Evolutionary conservation across 2,113 vertebrate genomes (phyloP).

Genomic region (Tupaia chinensis): DNA sequence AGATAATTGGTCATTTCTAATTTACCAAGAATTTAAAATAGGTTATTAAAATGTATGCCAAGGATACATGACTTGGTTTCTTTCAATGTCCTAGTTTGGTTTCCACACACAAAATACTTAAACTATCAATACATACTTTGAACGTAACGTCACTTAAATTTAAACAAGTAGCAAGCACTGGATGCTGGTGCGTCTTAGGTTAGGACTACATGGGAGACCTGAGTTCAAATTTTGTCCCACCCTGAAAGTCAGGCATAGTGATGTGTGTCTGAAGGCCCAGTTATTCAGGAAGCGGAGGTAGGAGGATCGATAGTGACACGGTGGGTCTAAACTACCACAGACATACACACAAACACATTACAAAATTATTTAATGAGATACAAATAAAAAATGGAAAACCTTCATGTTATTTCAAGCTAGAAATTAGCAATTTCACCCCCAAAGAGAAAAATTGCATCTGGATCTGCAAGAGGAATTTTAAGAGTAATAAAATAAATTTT

Average conservation of each 20-base stretch:
- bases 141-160: not conserved
- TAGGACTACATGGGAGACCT: too few species aligned
- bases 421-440: constrained; percentile 4
- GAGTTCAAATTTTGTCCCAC: too few species aligned
- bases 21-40: constrained; percentile 29
- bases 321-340: too few species aligned
- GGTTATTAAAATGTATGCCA: not conserved
- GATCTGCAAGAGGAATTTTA: not conserved
- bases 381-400: constrained; percentile 6
- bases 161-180: too few species aligned
- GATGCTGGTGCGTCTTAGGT: too few species aligned
- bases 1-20: not conserved
- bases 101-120: not conserved
- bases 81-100: not conserved
- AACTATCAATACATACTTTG: not conserved
- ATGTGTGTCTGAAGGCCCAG: too few species aligned
- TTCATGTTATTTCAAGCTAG: not conserved
- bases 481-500: constrained; percentile 20
- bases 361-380: too few species aligned
- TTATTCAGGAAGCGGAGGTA: too few species aligned
- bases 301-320: too few species aligned
- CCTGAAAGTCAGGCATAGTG: too few species aligned
- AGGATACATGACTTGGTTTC: not conserved
- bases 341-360: too few species aligned
- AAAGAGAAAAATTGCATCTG: constrained; percentile 29